Evolutionary conservation across 1,140 invertebrate genomes (phyloP).

Genomic region (Protaetia brevitarsis): DNA sequence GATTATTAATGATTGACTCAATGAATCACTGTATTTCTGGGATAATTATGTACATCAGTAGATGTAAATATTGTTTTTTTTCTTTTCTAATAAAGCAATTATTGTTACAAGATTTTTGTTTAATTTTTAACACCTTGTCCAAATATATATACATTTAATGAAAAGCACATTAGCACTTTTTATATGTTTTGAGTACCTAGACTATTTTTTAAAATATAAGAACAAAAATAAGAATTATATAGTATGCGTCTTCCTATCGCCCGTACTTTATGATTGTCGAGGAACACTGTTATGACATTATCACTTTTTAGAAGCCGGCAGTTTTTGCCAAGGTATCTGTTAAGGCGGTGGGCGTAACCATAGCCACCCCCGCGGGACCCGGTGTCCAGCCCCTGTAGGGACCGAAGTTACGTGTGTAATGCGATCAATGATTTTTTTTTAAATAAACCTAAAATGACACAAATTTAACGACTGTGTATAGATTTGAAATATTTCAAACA

Average conservation of each 20-base stretch:
- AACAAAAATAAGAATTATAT: no score
- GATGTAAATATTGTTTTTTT: not conserved
- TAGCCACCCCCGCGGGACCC: slow-evolving; percentile 40
- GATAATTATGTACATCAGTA: not conserved
- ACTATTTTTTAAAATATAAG: no score
- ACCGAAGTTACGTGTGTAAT: slow-evolving; percentile 11
- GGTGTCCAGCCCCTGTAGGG: slow-evolving; percentile 35
- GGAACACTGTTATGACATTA: no score
- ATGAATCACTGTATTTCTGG: not conserved
- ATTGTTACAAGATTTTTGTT: no score
- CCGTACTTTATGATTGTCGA: no score
- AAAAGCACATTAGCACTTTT: no score
- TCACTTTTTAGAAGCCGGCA: not conserved
- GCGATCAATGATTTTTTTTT: not conserved
- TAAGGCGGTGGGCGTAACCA: slow-evolving; percentile 43
- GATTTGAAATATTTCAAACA: not conserved
- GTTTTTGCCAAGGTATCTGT: not conserved
- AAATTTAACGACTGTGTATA: not conserved
- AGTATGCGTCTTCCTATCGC: no score
- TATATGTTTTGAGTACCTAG: no score
- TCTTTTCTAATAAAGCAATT: slow-evolving; percentile 8
- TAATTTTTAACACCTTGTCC: no score
- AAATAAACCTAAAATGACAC: not conserved
- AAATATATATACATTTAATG: no score
- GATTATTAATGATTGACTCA: not conserved